Base-by-base conservation (phyloP, 1,140 invertebrate species). In the Cotesia chilonis region DNA sequence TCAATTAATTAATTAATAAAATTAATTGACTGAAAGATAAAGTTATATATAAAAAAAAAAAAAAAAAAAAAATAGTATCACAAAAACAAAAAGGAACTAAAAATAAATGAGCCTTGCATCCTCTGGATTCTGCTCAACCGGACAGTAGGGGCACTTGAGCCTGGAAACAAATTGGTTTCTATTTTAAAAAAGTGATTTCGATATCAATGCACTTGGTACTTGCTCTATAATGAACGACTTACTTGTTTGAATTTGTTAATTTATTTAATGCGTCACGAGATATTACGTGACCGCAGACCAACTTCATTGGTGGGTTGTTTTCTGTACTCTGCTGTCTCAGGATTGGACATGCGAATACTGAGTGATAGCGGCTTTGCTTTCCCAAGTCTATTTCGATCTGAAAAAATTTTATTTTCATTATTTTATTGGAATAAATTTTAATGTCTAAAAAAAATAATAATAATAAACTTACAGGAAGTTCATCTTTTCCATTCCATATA, bases 331-430 rank as follows among this genome's bases (percentile, higher is more conserved):
- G 98, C 86, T 98, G 96, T 52, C 97, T 91, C 61, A 99, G 89
- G 80, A 99, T 99, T 12, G 98, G 98, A 87, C 98, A 99, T 9
- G 98, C 97, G 88, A 99, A 99, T 75, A 98, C 94, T 36, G 97
- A 99, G 88, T 99, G 98, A 84, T 97, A 99, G 76, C 95, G 92
- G 76, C 92, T 93, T 63, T 96, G 94, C 74, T 91, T 91, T 7
- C 94, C 95, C 5, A 97, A 86, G 80, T 97, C 95, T 77, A 98
- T 96, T 87, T 97, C 95, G 82, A 98, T 96, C 94, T 95, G 79
- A 61, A 79, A 83, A 41, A 54, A 35, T 37, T 67, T 35, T 63
- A 67, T n/a, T 57, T 14, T 28, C 3, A 28, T 28, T 28, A 28
- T 28, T 28, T 28, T 28, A 28, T 28, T 28, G 28, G 28, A 17